A percentile compares a stretch with the other conserved stretches of the same genome.
phyloP scores from a whole-genome alignment of 2,113 vertebrate species.

The western clawed frog (Xenopus tropicalis) region UCB_Xtro_10.0 CM004450.2:117760001-117760500 shows the following conservation, averaged over 20 bases:
- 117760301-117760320: constrained; percentile 65
- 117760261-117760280: constrained; percentile 66
- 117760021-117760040: constrained; percentile 16
- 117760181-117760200: constrained; percentile 52
- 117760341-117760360: constrained; percentile 55
- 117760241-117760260: constrained; percentile 68
- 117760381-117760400: constrained; percentile 6
- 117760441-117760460: neutral
- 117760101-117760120: constrained; percentile 53
- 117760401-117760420: neutral
- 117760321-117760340: constrained; percentile 51
- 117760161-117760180: constrained; percentile 55
- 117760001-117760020: neutral
- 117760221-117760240: constrained; percentile 63
- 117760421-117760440: neutral
- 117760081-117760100: constrained; percentile 43
- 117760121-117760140: constrained; percentile 56
- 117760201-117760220: constrained; percentile 71
- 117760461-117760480: neutral
- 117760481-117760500: neutral
- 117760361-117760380: constrained; percentile 42
- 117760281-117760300: constrained; percentile 78
- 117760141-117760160: constrained; percentile 52
- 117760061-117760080: constrained; percentile 52
- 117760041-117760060: constrained; percentile 50